Percentiles rank a stretch among this genome's conserved stretches.
phyloP scores from a whole-genome alignment of 2,888 invertebrate genomes.

The Leucozona laternaria region DNA sequence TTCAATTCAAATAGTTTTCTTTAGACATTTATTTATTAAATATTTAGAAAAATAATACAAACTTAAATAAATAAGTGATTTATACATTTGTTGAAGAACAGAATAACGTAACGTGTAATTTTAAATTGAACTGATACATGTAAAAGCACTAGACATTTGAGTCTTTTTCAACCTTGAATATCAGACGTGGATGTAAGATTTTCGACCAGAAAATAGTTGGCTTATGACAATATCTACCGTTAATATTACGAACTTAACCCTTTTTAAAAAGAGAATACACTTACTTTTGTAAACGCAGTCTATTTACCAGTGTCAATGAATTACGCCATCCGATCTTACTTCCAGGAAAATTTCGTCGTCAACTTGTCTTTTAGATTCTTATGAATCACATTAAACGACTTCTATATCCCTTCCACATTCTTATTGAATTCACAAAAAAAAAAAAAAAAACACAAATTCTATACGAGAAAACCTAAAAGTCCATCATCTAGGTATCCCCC shows the following conservation, averaged over 20 bases:
- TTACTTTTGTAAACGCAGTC: neutral
- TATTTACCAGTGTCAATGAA: conserved; percentile 47
- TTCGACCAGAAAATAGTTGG: neutral
- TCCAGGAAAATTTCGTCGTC: conserved; percentile 48
- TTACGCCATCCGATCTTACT: conserved; percentile 27
- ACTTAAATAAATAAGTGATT: too few species aligned
- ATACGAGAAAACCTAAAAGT: conserved; percentile 25
- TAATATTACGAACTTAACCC: neutral
- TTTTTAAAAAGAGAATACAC: neutral
- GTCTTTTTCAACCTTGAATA: neutral
- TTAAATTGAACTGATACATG: neutral
- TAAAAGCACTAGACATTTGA: neutral
- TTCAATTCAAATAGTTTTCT: too few species aligned
- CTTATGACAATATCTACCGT: neutral
- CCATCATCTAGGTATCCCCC: conserved; percentile 66
- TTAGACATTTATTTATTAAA: too few species aligned
- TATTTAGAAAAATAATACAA: too few species aligned
- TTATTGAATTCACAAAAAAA: conserved; percentile 32
- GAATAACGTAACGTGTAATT: neutral
- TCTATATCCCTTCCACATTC: conserved; percentile 27
- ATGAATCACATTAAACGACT: conserved; percentile 54
- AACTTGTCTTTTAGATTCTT: conserved; percentile 60
- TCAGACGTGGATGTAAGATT: neutral
- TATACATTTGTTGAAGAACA: too few species aligned
- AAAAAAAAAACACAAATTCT: conserved; percentile 1